Evolutionary conservation across 2,888 invertebrate species (phyloP), one percentile per base, ranked within the genome.

Genomic region (Portevinia maculata): DNA sequence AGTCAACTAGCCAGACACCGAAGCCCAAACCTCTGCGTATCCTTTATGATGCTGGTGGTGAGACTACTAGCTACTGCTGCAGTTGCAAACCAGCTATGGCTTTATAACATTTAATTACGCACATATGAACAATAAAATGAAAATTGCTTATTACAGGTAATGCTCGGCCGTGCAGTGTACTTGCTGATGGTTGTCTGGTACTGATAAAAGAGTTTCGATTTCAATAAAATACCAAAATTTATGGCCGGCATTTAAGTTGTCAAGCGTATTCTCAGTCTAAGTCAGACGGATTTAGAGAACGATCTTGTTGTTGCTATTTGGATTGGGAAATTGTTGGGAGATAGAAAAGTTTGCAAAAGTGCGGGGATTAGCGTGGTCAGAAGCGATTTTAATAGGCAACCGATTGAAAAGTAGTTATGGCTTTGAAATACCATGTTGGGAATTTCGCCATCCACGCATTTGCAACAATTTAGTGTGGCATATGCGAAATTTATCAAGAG

Each of bases 161-260:
- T 64, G 73, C 15, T 55, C 57, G 15, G 39, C 19, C 1, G 55
- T 5, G 57, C 48, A 13, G 57, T 55, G 52, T 52, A 32, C 44
- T 13, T 24, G 3, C 24, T 39, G 13, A 9, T 44, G 32, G 11
- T 44, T 24, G 19, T 30, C 65, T 41, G 32, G 5, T 13, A 13
- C 50, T 75, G 65, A 75, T 67, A 57, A 59, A 67, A 75, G 74
- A 75, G 74, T 59, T 67, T 75, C 67, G 65, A 67, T 59, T 75
- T 67, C 74, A 75, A 65, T 75, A 75, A 75, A 75, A 67, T 59
- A 65, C 37, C 50, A 41, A 52, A 65, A 65, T 67, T 75, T 75
- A 75, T 75, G 52, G 11, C 13, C 50, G 30, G 59, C 41, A 65
- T 65, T 74, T 65, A 75, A 50, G 59, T 44, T 67, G 74, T 48